A percentile compares a stretch with the other conserved stretches of the same genome.
Conservation (phyloP, 2,797 vertebrate species). For the Ateles fusciceps region DNA sequence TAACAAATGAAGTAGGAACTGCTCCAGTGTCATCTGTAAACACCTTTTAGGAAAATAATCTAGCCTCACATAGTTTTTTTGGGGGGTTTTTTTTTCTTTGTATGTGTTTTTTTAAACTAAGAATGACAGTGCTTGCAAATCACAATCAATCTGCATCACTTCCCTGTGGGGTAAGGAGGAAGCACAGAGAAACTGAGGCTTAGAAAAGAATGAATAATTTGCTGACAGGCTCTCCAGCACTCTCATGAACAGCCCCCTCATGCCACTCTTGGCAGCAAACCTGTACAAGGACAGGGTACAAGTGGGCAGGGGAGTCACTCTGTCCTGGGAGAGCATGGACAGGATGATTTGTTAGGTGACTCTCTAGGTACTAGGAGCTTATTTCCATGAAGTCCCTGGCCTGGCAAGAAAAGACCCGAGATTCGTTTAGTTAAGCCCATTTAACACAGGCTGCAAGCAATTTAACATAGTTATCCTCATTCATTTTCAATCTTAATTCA, state of each 20-base stretch:
- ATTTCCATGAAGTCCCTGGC: neutral
- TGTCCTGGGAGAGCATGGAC: neutral
- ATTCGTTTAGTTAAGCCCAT: neutral
- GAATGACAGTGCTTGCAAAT: neutral
- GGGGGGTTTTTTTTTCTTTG: no score
- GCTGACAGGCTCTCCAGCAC: neutral
- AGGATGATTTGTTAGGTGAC: neutral
- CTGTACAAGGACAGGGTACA: neutral
- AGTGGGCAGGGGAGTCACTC: neutral
- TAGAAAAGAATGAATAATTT: neutral
- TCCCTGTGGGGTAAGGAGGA: neutral
- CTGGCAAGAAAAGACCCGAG: neutral
- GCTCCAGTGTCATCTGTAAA: neutral
- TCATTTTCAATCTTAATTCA: neutral
- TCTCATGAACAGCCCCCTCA: neutral
- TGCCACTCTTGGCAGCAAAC: neutral
- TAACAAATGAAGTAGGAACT: neutral
- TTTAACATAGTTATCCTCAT: neutral
- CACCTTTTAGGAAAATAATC: neutral
- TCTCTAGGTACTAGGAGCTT: neutral
- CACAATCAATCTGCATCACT: neutral
- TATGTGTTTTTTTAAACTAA: neutral
- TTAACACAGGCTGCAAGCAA: neutral
- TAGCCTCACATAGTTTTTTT: neutral
- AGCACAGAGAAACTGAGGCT: conserved; percentile 15